phyloP scores from a whole-genome alignment of 2,797 vertebrate species.

The Sebastes iracundus region DNA sequence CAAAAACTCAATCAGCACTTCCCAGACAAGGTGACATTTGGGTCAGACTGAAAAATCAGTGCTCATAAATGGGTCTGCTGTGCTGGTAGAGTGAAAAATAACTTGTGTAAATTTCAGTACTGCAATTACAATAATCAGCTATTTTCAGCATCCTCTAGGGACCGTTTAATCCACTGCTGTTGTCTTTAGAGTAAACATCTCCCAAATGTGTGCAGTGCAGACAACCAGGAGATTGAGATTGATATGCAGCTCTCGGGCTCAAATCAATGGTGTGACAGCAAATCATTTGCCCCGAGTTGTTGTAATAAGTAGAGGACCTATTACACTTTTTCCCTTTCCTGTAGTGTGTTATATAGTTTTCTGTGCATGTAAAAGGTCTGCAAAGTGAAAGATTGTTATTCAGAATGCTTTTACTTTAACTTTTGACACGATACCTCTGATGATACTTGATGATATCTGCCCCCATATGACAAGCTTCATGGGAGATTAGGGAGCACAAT shows the following conservation, averaged over 20 bases:
- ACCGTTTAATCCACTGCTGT: not conserved
- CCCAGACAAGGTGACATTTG: not conserved
- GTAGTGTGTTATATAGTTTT: too few species aligned
- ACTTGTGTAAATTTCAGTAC: not conserved
- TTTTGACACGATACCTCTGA: not conserved
- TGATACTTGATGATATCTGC: not conserved
- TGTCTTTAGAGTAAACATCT: constrained; percentile 10
- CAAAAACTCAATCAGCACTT: not conserved
- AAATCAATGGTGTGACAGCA: not conserved
- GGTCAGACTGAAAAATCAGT: not conserved
- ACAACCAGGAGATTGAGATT: not conserved
- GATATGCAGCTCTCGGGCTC: not conserved
- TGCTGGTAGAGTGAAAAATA: not conserved
- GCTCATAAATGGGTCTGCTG: not conserved
- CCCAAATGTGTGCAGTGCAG: not conserved
- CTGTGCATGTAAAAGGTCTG: too few species aligned
- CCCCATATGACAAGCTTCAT: not conserved
- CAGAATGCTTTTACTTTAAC: not conserved
- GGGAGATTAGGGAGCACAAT: not conserved
- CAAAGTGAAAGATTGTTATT: not conserved
- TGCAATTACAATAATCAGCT: constrained; percentile 7
- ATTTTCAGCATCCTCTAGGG: not conserved
- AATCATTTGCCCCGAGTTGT: not conserved
- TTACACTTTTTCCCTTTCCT: too few species aligned
- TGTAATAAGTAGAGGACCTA: not conserved